phyloP scores from a whole-genome alignment of 2,888 invertebrate genomes.

The Pomacea canaliculata region DNA sequence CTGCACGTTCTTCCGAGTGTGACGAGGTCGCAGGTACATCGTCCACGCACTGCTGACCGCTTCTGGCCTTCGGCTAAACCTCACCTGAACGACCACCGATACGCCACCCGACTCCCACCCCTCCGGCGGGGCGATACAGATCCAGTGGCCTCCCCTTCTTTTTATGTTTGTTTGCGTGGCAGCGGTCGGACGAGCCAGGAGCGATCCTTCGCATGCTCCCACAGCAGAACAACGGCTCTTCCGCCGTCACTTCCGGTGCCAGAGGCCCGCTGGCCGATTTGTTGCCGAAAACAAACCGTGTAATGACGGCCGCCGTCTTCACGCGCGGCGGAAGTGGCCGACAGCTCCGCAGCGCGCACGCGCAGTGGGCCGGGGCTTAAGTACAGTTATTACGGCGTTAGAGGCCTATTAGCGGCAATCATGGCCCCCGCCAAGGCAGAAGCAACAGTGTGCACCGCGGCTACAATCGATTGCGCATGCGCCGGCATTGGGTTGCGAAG shows the following conservation, averaged over 20 bases:
- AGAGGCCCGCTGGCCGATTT: constrained; percentile 1
- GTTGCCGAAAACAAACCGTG: constrained; percentile 13
- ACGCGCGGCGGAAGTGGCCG: constrained; percentile 17
- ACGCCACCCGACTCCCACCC: no score
- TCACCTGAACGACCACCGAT: neutral
- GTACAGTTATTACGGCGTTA: neutral
- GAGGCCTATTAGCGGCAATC: no score
- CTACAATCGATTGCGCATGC: no score
- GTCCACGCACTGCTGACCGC: neutral
- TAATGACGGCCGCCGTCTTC: constrained; percentile 10
- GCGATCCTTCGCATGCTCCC: constrained; percentile 8
- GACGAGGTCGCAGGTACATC: no score
- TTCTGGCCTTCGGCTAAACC: neutral
- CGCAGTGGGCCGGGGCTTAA: constrained; percentile 16
- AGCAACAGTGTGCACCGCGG: no score
- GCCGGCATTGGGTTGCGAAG: no score
- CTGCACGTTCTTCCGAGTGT: no score
- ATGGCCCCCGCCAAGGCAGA: no score
- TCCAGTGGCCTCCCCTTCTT: neutral
- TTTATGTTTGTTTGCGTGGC: constrained; percentile 10
- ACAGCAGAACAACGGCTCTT: constrained; percentile 24
- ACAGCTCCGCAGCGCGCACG: constrained; percentile 20
- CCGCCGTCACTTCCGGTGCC: constrained; percentile 16
- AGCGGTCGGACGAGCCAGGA: neutral
- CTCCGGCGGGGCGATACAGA: neutral